These are phyloP conservation scores for Catocala fraxini DNA, from an alignment of 2,888 invertebrate genomes.

Conservation along the genomic window DNA sequence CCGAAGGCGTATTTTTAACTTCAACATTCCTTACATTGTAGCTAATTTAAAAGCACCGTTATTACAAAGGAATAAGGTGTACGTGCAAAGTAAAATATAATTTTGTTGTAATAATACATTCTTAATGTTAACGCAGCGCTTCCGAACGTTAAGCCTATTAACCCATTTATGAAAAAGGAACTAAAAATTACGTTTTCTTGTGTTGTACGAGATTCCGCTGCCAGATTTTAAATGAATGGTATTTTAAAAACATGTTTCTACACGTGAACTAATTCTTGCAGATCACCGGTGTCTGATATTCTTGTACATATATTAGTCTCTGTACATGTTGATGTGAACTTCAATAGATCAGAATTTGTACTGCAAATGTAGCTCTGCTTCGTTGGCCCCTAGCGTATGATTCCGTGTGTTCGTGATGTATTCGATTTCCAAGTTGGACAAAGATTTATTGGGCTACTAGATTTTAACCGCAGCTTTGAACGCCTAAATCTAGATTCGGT, in stretches of 20 bases:
- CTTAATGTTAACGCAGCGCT: slow-evolving; percentile 68
- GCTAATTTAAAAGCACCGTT: slow-evolving; percentile 42
- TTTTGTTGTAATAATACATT: slow-evolving; percentile 61
- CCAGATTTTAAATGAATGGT: slow-evolving; percentile 25
- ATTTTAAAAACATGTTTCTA: slow-evolving; percentile 14
- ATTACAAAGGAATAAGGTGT: slow-evolving; percentile 41
- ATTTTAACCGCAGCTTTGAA: too few species aligned
- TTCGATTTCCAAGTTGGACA: too few species aligned
- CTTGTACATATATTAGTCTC: too few species aligned
- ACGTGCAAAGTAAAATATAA: slow-evolving; percentile 28
- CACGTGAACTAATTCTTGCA: slow-evolving; percentile 14
- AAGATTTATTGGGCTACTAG: too few species aligned
- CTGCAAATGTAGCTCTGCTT: too few species aligned
- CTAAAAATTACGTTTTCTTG: slow-evolving; percentile 61
- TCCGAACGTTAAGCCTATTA: slow-evolving; percentile 75
- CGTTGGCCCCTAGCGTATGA: too few species aligned
- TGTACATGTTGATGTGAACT: too few species aligned
- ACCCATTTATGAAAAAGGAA: slow-evolving; percentile 77
- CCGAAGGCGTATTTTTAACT: slow-evolving; percentile 83
- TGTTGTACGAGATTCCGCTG: slow-evolving; percentile 47
- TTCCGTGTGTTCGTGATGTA: too few species aligned
- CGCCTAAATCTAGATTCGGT: too few species aligned
- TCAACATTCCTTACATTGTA: slow-evolving; percentile 58
- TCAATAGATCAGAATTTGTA: too few species aligned
- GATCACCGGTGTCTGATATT: not conserved